Evolutionary conservation across 2,113 vertebrate genomes (phyloP), one percentile per base, ranked within the genome.

Genomic region (Lota lota): DNA sequence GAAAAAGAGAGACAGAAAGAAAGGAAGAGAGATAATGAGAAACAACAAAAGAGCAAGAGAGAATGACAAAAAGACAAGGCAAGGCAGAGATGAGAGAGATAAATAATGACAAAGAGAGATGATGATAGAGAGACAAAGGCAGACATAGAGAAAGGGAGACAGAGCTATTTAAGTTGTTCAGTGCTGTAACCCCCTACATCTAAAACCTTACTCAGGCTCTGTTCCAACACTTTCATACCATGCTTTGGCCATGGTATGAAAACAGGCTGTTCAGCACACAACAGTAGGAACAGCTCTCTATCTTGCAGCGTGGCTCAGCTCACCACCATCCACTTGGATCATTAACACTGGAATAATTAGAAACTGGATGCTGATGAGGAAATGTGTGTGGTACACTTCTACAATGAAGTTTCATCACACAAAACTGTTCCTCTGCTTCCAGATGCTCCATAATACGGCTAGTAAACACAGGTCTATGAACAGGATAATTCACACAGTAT

Each of bases 301-400:
- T 74, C 82, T 77, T 79, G 40, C 22, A 79, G 74, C 75, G 36
- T 67, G 15, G 76, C 69, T 61, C n/a, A 77, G 78, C 76, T 78
- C 82, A 76, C 81, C 74, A 50, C 73, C 20, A 51, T 68, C 76
- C 79, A 65, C 80, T 79, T 16, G 64, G 66, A 81, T 47, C 8
- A 47, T 47, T 47, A 80, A 79, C n/a, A 16, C 50, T 69, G 74
- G 69, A 76, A 73, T 87, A 73, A 83, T 85, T 79, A 76, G 71
- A 70, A 64, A 59, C 61, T 63, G 70, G 61, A 80, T 70, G 51
- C 62, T 59, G 58, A 54, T 70, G 63, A 53, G 58, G 7, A 4
- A 21, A 20, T n/a, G 61, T 16, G 33, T 62, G 58, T 64, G 20
- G 40, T 47, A 14, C 12, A 8, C 40, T 11, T 12, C 40, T 12